Base-by-base conservation (phyloP, 2,113 vertebrate species). In the Aix galericulata region DNA sequence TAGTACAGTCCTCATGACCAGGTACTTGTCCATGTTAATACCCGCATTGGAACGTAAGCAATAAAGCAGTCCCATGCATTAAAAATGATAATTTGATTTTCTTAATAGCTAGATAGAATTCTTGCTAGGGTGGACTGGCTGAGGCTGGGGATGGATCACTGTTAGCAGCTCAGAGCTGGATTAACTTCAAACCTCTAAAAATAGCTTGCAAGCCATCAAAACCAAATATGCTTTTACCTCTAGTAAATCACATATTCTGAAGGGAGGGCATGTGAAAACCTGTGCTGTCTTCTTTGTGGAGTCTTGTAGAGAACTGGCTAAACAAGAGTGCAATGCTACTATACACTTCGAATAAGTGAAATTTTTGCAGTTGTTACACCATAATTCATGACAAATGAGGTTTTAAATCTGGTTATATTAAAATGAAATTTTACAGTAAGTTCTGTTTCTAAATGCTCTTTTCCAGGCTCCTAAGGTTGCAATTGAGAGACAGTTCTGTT, bases 141-240 rank as follows among this genome's bases (percentile, higher is more conserved):
- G 89, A 66, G 85, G 67, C 81, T 86, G 72, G 59, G 48, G 82
- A 74, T 44, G 1, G 36, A 56, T 11, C 4, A 6, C 69, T 87
- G 82, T 55, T 63, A 52, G 94, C 86, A 68, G 93, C 86, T 94
- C 60, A 44, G 88, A 83, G 86, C 86, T 96, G 94, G 94, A 95
- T 94, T 91, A 94, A 75, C 95, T 94, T 94, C 93, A 81, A 80
- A 64, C 62, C 55, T 82, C 93, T 92, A 95, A 97, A 97, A 97
- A 97, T 93, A 96, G 78, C 72, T 68, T 95, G 73, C 55, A 18
- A 89, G 75, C 88, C 80, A 86, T 78, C 89, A 76, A 83, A 66
- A 69, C 82, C 64, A 17, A 73, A 86, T 84, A 26, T 0, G 22
- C 75, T 58, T 78, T 71, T 94, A 88, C 68, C 84, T 88, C 46